Conservation (phyloP, 2,113 vertebrate species). For the Syngnathus typhle region DNA sequence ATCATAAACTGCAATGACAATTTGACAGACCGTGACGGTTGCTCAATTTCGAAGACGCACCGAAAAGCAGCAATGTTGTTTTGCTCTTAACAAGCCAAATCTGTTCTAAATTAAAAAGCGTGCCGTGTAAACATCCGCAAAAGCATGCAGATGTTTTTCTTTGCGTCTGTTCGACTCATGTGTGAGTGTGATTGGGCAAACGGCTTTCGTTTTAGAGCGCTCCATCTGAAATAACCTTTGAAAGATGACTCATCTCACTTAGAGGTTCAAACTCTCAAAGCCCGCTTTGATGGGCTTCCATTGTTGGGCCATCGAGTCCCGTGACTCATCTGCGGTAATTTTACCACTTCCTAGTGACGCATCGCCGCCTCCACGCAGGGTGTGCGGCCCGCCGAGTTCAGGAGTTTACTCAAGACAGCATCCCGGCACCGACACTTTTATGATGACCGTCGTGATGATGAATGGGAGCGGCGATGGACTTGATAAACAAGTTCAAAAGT, state of each 20-base stretch:
- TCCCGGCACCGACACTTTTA: constrained; percentile 47
- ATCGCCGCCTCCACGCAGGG: constrained; percentile 20
- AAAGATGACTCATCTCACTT: constrained; percentile 25
- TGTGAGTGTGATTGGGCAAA: background rate
- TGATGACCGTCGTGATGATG: constrained; percentile 34
- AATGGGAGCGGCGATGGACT: constrained; percentile 42
- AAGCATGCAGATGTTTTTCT: background rate
- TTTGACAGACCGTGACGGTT: background rate
- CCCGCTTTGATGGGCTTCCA: constrained; percentile 45
- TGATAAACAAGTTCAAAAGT: constrained; percentile 49
- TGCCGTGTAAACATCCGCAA: background rate
- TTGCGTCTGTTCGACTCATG: background rate
- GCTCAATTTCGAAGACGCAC: background rate
- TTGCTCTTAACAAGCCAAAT: background rate
- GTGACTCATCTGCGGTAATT: constrained; percentile 58
- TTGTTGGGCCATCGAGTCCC: constrained; percentile 27
- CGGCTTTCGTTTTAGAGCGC: background rate
- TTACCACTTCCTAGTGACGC: constrained; percentile 55
- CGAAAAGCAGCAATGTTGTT: background rate
- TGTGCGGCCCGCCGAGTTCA: constrained; percentile 11
- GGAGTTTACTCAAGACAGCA: constrained; percentile 62
- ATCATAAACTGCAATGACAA: too few relatives aligned
- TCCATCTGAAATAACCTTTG: constrained; percentile 3
- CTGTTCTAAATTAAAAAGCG: background rate
- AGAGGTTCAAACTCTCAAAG: background rate